These are phyloP conservation scores for Vanessa cardui DNA, from an alignment of 2,888 invertebrate genomes.

Conservation along the genomic window DNA sequence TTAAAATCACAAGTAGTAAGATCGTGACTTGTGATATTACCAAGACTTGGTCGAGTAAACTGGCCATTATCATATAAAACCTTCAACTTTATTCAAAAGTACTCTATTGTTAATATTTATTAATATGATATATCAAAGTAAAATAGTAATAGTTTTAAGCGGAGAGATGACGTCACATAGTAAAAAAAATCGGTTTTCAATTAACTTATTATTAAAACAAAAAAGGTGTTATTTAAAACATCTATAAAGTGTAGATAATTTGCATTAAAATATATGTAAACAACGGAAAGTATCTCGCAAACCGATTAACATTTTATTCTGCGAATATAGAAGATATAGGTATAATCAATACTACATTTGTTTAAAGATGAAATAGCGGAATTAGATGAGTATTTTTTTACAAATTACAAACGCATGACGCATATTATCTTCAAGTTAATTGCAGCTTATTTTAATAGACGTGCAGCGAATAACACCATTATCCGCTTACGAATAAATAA, in stretches of 20 bases:
- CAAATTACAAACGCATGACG: neutral
- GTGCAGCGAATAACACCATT: slow-evolving; percentile 3
- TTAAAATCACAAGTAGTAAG: no score
- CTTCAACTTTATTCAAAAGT: no score
- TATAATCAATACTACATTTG: neutral
- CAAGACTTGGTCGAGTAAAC: no score
- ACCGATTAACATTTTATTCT: neutral
- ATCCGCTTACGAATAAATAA: neutral
- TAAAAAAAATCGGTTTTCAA: no score
- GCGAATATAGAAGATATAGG: neutral
- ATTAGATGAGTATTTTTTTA: neutral
- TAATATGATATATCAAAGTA: no score
- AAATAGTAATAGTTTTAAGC: no score
- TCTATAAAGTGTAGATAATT: neutral
- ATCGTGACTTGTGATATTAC: no score
- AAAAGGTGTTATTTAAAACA: no score
- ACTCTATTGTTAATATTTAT: no score
- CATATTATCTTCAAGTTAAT: neutral
- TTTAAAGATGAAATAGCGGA: neutral
- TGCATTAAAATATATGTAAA: neutral
- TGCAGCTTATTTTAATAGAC: slow-evolving; percentile 7
- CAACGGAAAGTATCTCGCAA: neutral
- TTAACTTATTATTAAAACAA: no score
- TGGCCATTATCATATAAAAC: no score
- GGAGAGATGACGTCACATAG: no score